Evolutionary conservation across 1,140 invertebrate genomes (phyloP).

Genomic region (Archivesica marissinica): DNA sequence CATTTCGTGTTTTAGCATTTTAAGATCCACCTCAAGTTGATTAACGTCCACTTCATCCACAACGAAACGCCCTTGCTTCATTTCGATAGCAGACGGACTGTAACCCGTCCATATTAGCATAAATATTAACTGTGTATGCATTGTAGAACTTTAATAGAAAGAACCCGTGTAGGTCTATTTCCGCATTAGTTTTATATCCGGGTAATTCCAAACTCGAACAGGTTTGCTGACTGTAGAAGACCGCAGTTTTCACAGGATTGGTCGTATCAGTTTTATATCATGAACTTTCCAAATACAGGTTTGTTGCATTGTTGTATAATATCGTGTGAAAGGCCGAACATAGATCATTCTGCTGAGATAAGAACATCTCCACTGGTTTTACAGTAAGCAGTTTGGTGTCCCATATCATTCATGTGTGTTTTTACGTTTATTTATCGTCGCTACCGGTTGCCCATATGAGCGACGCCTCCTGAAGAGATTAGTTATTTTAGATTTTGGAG

Average conservation of each 20-base stretch:
- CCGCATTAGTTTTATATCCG: not conserved
- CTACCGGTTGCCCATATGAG: no score
- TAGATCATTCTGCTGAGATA: no score
- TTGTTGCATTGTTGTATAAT: no score
- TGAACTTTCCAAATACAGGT: no score
- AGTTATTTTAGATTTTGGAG: no score
- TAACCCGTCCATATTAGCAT: not conserved
- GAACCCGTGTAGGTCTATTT: not conserved
- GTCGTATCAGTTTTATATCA: not conserved
- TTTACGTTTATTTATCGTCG: no score
- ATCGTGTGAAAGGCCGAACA: no score
- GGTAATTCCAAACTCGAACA: not conserved
- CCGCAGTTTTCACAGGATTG: not conserved
- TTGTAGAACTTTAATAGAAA: not conserved
- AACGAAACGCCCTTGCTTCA: not conserved
- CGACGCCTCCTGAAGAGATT: no score
- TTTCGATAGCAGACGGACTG: not conserved
- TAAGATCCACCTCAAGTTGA: not conserved
- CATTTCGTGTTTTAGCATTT: not conserved
- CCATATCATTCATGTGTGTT: no score
- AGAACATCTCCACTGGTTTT: no score
- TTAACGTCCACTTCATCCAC: not conserved
- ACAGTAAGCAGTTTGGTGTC: no score
- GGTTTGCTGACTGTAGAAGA: not conserved
- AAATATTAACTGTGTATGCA: not conserved